These are phyloP conservation scores for Terebella lapidaria DNA, from an alignment of 2,888 invertebrate species.

Conservation along the genomic window DNA sequence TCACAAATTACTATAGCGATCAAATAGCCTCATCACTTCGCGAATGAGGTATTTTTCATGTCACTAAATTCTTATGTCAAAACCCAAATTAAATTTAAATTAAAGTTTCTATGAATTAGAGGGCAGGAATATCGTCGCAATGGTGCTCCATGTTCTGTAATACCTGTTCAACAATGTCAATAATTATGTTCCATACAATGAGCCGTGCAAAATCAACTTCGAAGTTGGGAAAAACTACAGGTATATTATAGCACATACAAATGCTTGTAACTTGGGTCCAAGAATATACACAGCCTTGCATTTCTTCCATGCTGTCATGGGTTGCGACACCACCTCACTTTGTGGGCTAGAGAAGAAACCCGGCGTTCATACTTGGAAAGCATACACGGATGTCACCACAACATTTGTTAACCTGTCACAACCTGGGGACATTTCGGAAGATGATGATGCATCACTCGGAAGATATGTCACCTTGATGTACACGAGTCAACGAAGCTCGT, in stretches of 20 bases:
- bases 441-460: slow-evolving; percentile 12
- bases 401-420: too few relatives aligned
- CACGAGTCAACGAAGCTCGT: slow-evolving; percentile 21
- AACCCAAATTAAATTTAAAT: too few relatives aligned
- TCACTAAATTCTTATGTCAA: too few relatives aligned
- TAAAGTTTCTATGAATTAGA: too few relatives aligned
- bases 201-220: too few relatives aligned
- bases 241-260: slow-evolving; percentile 20
- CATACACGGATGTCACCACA: slow-evolving; percentile 2
- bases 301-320: slow-evolving; percentile 19
- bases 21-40: too few relatives aligned
- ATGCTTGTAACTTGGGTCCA: slow-evolving; percentile 9
- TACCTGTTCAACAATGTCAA: too few relatives aligned
- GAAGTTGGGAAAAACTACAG: slow-evolving; percentile 13
- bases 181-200: too few relatives aligned
- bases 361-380: slow-evolving; percentile 10
- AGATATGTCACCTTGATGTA: slow-evolving; percentile 25
- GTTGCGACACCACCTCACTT: slow-evolving; percentile 19
- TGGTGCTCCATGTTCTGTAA: too few relatives aligned
- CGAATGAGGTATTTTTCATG: too few relatives aligned
- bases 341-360: slow-evolving; percentile 10
- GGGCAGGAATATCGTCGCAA: too few relatives aligned
- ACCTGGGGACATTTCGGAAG: not conserved
- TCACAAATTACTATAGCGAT: too few relatives aligned
- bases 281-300: slow-evolving; percentile 9